Evolutionary conservation across 2,888 invertebrate genomes (phyloP).

Genomic region (Hydropsyche betteni): DNA sequence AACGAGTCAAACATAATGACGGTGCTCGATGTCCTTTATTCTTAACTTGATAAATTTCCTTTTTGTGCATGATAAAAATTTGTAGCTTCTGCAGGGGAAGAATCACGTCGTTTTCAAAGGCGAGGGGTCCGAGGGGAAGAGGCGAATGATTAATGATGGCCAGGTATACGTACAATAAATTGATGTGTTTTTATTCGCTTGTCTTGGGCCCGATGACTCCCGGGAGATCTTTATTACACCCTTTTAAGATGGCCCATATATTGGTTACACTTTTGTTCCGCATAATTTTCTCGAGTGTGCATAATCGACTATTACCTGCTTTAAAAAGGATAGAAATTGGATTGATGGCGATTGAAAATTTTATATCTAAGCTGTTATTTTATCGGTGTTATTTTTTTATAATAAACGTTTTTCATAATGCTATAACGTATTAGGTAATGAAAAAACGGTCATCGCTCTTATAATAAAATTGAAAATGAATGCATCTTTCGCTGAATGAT

Average conservation of each 20-base stretch:
- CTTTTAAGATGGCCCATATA: conserved; percentile 1
- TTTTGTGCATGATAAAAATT: conserved; percentile 7
- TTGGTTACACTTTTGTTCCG: conserved; percentile 19
- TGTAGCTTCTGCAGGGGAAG: conserved; percentile 20
- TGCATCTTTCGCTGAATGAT: too few relatives aligned
- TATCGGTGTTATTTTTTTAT: too few relatives aligned
- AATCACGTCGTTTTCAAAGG: conserved; percentile 14
- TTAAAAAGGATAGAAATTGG: too few relatives aligned
- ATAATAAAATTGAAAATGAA: too few relatives aligned
- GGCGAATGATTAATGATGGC: too few relatives aligned
- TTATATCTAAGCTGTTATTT: too few relatives aligned
- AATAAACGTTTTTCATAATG: too few relatives aligned
- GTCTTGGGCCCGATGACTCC: neutral
- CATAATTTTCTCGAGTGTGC: neutral
- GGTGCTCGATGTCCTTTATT: conserved; percentile 15
- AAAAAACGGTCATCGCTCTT: too few relatives aligned
- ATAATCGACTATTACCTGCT: conserved; percentile 7
- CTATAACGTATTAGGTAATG: too few relatives aligned
- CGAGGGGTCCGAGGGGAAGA: too few relatives aligned
- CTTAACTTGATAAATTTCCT: conserved; percentile 33
- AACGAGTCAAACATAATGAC: conserved; percentile 25
- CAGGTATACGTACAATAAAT: too few relatives aligned
- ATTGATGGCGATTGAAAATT: too few relatives aligned
- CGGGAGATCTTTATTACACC: conserved; percentile 24
- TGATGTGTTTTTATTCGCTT: conserved; percentile 36